Evolutionary conservation across 1,140 invertebrate species (phyloP).

Genomic region (Drosophila chauvacae): DNA sequence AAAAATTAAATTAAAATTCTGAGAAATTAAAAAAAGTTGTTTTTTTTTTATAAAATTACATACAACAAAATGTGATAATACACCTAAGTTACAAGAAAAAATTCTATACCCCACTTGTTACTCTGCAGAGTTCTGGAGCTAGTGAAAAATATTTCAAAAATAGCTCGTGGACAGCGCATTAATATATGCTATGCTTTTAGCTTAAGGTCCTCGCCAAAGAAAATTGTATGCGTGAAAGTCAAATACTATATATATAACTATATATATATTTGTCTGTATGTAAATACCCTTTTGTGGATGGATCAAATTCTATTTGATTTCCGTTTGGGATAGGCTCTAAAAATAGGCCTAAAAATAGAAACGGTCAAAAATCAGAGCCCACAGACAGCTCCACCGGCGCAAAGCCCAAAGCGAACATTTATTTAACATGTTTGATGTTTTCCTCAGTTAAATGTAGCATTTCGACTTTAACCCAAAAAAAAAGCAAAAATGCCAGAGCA

Average conservation of each 20-base stretch:
- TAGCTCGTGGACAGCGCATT: constrained; percentile 27
- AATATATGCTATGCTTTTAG: constrained; percentile 56
- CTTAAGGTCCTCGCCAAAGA: not conserved
- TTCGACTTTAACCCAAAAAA: constrained; percentile 14
- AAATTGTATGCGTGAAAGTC: not conserved
- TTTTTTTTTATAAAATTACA: no score
- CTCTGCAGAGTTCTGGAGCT: not conserved
- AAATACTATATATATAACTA: not conserved
- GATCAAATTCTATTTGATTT: constrained; percentile 54
- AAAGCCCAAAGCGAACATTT: constrained; percentile 37
- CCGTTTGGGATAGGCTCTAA: constrained; percentile 33
- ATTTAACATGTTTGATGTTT: constrained; percentile 51
- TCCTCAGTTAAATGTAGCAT: constrained; percentile 37
- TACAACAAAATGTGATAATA: no score
- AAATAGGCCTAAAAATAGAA: constrained; percentile 33
- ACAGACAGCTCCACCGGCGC: constrained; percentile 3
- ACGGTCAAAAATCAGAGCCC: constrained; percentile 33
- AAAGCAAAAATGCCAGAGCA: constrained; percentile 11
- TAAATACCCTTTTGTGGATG: constrained; percentile 12
- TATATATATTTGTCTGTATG: constrained; percentile 9
- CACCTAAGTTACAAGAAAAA: no score
- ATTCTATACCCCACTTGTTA: not conserved
- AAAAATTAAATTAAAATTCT: no score
- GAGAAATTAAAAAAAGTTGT: no score
- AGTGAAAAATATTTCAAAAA: constrained; percentile 11